Base-by-base conservation (phyloP, 1,140 invertebrate genomes). In the Agrypnia vestita region DNA sequence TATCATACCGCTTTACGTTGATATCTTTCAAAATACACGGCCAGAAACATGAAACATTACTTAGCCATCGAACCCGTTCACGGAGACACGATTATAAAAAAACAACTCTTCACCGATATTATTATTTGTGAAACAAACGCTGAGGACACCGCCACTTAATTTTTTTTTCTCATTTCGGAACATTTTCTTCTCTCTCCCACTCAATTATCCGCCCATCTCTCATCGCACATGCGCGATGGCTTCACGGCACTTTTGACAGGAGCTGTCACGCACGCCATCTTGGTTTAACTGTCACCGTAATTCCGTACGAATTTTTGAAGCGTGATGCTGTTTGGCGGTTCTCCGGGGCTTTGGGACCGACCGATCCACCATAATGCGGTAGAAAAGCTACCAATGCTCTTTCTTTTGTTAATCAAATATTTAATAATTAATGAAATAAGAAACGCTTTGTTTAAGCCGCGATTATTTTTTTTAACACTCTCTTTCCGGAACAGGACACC, bases 181-280 rank as follows among this genome's bases (percentile, higher is more conserved):
- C 13, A 9, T 17, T 56, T 10, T 53, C n/a, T 51, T 82, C 81
- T 74, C 78, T 80, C 75, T 82, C 78, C 78, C 67, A 75, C 81
- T 80, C 81, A 78, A 82, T 80, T 78, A 82, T 76, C 64, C 25
- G 81, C 55, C 19, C 55, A 80, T 82, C 75, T 82, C 43, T 78
- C 76, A 55, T 82, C 81, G 62, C 81, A 71, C 56, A 55, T 55
- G 53, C 69, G 80, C 79, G 72, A 73, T 78, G 71, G 76, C 71
- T 71, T 46, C 71, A 74, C 71, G 46, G 67, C 67, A 53, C 67
- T 71, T 71, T 53, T 74, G 71, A 74, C 71, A 56, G 53, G 71
- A 56, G 71, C 71, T 74, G 71, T 74, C 71, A 74, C 49, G 21
- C 53, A 25, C 53, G 53, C 71, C 71, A 74, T 74, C 71, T 74